Percentiles rank a stretch among this genome's conserved stretches.
phyloP scores from a whole-genome alignment of 2,113 vertebrate species.

The Vulpes lagopus region DNA sequence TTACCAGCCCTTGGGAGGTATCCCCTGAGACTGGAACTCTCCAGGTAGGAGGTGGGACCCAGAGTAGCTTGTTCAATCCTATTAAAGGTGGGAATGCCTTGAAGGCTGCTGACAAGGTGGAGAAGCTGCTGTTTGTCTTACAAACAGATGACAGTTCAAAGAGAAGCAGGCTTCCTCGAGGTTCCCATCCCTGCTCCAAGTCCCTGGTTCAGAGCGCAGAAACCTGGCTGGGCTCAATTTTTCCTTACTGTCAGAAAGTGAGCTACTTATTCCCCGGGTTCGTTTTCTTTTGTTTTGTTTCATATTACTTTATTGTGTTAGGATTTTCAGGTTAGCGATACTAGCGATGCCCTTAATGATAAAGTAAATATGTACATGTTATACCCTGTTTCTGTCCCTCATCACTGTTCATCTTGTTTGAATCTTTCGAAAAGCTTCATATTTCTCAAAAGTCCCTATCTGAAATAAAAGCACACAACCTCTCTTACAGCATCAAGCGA shows the following conservation, averaged over 20 bases:
- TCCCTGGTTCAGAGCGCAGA: not conserved
- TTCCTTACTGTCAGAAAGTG: not conserved
- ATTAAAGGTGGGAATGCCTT: constrained; percentile 7
- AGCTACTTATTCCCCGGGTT: not conserved
- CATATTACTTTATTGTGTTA: not conserved
- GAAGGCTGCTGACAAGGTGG: constrained; percentile 38
- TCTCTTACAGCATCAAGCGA: not conserved
- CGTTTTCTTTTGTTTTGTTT: constrained; percentile 1
- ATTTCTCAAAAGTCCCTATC: not conserved
- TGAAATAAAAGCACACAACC: not conserved
- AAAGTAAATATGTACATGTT: not conserved
- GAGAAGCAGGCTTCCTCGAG: not conserved
- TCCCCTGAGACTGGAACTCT: constrained; percentile 50
- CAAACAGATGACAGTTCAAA: constrained; percentile 48
- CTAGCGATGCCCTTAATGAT: not conserved
- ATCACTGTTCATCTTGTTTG: not conserved
- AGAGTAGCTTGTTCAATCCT: not conserved
- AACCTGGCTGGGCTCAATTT: not conserved
- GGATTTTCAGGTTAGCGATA: not conserved
- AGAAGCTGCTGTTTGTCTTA: constrained; percentile 11
- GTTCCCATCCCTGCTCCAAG: not conserved
- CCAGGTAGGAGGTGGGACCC: constrained; percentile 6
- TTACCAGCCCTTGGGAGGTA: not conserved
- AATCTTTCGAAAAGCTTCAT: not conserved
- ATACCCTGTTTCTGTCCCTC: not conserved